phyloP scores from a whole-genome alignment of 1,140 invertebrate genomes.

The Camponotus vicinus region DNA sequence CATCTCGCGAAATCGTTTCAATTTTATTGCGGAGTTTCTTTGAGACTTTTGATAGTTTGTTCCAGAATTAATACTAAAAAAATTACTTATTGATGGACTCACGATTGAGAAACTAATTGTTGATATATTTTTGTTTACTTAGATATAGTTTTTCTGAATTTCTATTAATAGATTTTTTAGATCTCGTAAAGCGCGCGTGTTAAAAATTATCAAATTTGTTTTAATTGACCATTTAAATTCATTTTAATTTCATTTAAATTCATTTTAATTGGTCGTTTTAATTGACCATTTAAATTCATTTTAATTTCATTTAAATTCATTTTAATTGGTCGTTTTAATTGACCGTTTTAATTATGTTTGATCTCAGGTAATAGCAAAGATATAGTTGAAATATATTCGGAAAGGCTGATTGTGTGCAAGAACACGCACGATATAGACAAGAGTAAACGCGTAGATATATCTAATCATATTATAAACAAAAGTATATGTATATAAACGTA shows the following conservation, averaged over 20 bases:
- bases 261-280: no score
- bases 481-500: slow-evolving; percentile 60
- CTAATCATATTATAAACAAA: slow-evolving; percentile 55
- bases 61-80: neutral
- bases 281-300: neutral
- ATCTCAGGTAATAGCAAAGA: slow-evolving; percentile 53
- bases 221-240: slow-evolving; percentile 1
- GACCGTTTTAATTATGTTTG: slow-evolving; percentile 21
- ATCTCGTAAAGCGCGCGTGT: neutral
- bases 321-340: slow-evolving; percentile 34
- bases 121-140: slow-evolving; percentile 40
- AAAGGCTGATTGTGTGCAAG: slow-evolving; percentile 43
- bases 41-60: neutral
- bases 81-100: slow-evolving; percentile 29
- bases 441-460: slow-evolving; percentile 43
- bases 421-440: slow-evolving; percentile 23
- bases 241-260: no score
- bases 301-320: no score
- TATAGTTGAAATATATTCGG: slow-evolving; percentile 38
- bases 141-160: slow-evolving; percentile 27
- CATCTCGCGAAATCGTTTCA: slow-evolving; percentile 18
- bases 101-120: slow-evolving; percentile 3
- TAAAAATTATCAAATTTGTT: slow-evolving; percentile 6
- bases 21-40: slow-evolving; percentile 33
- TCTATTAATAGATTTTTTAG: slow-evolving; percentile 30